Base-by-base conservation (phyloP, 2,888 invertebrate species). In the Bimastos eiseni region DNA sequence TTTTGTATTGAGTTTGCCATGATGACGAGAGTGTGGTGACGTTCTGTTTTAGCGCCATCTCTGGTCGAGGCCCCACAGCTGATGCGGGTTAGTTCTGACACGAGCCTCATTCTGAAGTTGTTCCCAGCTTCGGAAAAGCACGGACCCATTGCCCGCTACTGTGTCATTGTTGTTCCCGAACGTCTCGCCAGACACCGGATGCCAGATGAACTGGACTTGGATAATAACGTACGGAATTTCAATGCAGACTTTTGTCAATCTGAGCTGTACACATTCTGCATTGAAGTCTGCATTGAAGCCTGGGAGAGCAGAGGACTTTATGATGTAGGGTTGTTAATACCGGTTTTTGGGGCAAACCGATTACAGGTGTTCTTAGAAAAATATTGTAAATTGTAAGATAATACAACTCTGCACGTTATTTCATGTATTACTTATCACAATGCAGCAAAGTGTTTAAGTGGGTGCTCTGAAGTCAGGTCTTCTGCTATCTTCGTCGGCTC, bases 91-190 rank as follows among this genome's bases (percentile, higher is more conserved):
- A 70, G 88, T 34, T 91, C 92, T 0, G 91, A 92, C 83, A 88
- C 89, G 34, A 90, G 89, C 21, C 84, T 94, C 84, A 93, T 92
- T 70, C 91, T 95, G 70, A 84, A 91, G 11, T 92, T 95, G 83
- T 89, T 92, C 30, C 91, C 92, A 37, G 98, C 99, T 0, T 98
- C 98, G 0, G 99, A 99, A 96, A 98, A 98, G 95, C 98, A 98
- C 94, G 99, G 99, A 37, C 98, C 98, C 17, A 98, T 99, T 93
- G 98, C 98, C 91, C 98, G 99, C 96, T 99, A 99, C 95, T 98
- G 97, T 95, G 96, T 99, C 94, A 97, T 99, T 93, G 98, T 99
- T 91, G 98, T 99, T 38, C 99, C 99, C 11, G 97, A 98, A n/a
- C 90, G 91, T 34, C 89, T 92, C 19, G 92, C 92, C 30, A 91